Conservation (phyloP, 2,113 vertebrate species). For the Ctenomys sociabilis region DNA sequence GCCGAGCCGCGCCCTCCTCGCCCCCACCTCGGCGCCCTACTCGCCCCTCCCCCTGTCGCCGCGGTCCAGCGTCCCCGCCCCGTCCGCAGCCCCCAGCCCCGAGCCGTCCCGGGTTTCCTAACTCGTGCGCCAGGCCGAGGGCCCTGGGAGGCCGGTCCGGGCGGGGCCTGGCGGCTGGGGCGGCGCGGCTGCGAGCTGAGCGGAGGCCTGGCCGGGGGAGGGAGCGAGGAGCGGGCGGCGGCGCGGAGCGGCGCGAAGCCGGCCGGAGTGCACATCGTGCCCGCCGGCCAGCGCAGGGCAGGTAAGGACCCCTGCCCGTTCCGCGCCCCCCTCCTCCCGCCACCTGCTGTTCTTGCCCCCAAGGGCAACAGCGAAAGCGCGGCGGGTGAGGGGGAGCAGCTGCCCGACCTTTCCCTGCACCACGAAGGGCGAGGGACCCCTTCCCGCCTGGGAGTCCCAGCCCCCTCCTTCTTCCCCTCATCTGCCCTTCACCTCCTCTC, state of each 20-base stretch:
- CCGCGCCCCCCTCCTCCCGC: background rate
- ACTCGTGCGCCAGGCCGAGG: background rate
- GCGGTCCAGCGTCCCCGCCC: slow-evolving; percentile 65
- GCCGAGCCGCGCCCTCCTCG: slow-evolving; percentile 55
- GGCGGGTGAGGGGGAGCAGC: slow-evolving; percentile 60
- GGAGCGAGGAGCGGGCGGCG: slow-evolving; percentile 58
- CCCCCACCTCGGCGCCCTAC: slow-evolving; percentile 50
- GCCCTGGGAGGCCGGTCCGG: background rate
- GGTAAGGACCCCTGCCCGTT: slow-evolving; percentile 77
- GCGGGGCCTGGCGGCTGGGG: slow-evolving; percentile 17
- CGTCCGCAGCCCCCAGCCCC: background rate
- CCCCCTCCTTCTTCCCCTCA: background rate
- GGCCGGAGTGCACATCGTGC: slow-evolving; percentile 78
- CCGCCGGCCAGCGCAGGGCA: slow-evolving; percentile 70
- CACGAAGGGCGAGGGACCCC: slow-evolving; percentile 6
- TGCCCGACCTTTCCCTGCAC: slow-evolving; percentile 64
- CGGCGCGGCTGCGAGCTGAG: background rate
- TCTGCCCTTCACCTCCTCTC: slow-evolving; percentile 72
- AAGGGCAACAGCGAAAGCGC: background rate
- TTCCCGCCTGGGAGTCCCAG: background rate
- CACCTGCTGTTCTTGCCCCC: slow-evolving; percentile 72
- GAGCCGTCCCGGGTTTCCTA: background rate
- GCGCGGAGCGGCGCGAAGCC: slow-evolving; percentile 57
- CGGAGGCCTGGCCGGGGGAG: background rate
- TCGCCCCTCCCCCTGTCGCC: slow-evolving; percentile 69